Evolutionary conservation across 1,140 invertebrate species (phyloP).

Genomic region (Philotrypesis tridentata): DNA sequence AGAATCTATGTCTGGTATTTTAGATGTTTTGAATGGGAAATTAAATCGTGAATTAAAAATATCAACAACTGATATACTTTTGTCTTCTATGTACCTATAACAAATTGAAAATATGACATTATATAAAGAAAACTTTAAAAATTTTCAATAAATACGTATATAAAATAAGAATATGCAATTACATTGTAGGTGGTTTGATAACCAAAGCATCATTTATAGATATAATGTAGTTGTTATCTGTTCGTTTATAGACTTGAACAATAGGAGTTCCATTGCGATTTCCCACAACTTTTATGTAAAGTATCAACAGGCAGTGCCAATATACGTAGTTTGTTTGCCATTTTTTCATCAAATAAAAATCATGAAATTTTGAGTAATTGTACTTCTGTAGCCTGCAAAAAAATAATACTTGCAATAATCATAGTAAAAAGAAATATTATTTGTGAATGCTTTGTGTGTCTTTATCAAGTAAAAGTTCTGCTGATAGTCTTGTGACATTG

Average conservation of each 20-base stretch:
- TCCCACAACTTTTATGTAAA: neutral
- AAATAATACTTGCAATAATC: neutral
- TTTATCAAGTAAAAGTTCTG: neutral
- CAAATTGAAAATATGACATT: neutral
- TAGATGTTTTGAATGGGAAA: neutral
- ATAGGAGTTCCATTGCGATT: neutral
- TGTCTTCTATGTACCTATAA: neutral
- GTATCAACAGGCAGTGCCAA: neutral
- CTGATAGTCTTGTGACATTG: neutral
- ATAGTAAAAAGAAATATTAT: neutral
- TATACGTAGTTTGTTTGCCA: neutral
- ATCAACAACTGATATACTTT: neutral
- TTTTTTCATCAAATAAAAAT: neutral
- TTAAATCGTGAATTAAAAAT: neutral
- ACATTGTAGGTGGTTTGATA: neutral
- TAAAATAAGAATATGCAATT: neutral
- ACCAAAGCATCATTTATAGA: slow-evolving; percentile 4
- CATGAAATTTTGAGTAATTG: neutral
- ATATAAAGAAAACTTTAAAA: neutral
- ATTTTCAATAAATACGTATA: neutral
- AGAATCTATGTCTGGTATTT: slow-evolving; percentile 51
- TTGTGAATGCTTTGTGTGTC: neutral
- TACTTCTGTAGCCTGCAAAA: neutral
- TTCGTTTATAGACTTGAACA: neutral
- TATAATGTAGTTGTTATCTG: neutral